Conservation (phyloP, 2,888 invertebrate species). For the Ophraella communa region DNA sequence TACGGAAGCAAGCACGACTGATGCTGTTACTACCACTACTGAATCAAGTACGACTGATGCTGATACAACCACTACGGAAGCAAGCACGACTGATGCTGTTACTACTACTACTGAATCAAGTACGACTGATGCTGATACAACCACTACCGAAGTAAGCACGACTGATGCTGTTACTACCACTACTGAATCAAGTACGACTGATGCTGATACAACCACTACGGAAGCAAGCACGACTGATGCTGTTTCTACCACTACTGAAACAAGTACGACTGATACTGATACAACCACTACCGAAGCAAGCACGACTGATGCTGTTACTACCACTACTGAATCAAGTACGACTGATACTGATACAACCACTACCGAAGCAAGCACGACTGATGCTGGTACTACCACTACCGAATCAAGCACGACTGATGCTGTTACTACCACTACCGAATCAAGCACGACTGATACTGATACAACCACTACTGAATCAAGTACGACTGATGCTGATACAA, state of each 20-base stretch:
- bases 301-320: background rate
- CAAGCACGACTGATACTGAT: background rate
- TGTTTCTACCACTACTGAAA: background rate
- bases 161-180: background rate
- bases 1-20: background rate
- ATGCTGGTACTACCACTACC: background rate
- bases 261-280: too few relatives aligned
- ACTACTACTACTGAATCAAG: too few relatives aligned
- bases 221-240: too few relatives aligned
- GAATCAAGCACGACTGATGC: background rate
- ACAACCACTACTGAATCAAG: background rate
- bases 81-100: too few relatives aligned
- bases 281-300: too few relatives aligned
- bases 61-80: background rate
- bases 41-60: background rate
- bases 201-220: background rate
- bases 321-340: background rate
- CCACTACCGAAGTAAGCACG: background rate
- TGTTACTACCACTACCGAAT: background rate
- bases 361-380: background rate
- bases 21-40: background rate
- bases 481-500: too few relatives aligned
- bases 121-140: too few relatives aligned
- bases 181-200: background rate
- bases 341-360: background rate